A percentile compares a stretch with the other conserved stretches of the same genome.
These are phyloP conservation scores for Archocentrus centrarchus DNA, from an alignment of 2,113 vertebrate species.

Conservation along the genomic window DNA sequence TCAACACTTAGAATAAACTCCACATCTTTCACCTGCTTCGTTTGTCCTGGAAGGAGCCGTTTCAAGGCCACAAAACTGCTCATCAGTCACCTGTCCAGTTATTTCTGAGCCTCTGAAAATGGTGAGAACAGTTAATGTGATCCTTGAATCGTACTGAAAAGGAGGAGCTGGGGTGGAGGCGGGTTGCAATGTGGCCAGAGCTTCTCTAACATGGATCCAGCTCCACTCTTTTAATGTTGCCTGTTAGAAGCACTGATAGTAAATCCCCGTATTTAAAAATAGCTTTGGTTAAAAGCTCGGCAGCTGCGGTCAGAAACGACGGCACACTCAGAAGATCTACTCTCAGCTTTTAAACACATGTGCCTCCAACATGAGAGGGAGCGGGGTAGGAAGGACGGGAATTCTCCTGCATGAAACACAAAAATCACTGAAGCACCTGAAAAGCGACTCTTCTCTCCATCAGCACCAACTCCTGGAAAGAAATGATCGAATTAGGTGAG, in stretches of 20 bases:
- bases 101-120: too few relatives aligned
- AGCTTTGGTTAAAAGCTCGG: neutral
- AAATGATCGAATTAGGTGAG: neutral
- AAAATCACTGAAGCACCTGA: neutral
- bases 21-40: neutral
- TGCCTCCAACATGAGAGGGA: neutral
- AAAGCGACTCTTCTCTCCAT: neutral
- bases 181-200: rapidly evolving
- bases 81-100: too few relatives aligned
- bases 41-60: neutral
- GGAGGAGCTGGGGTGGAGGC: neutral
- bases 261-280: neutral
- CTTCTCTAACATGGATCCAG: too few relatives aligned
- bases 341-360: neutral
- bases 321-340: neutral
- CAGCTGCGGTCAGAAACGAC: neutral
- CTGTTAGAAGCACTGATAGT: neutral
- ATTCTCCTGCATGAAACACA: neutral
- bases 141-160: neutral
- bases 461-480: rapidly evolving
- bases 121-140: rapidly evolving
- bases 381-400: neutral
- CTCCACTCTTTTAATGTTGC: neutral
- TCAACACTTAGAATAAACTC: neutral
- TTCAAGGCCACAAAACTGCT: too few relatives aligned